phyloP scores from a whole-genome alignment of 2,113 vertebrate species.

The Notechis scutatus region DNA sequence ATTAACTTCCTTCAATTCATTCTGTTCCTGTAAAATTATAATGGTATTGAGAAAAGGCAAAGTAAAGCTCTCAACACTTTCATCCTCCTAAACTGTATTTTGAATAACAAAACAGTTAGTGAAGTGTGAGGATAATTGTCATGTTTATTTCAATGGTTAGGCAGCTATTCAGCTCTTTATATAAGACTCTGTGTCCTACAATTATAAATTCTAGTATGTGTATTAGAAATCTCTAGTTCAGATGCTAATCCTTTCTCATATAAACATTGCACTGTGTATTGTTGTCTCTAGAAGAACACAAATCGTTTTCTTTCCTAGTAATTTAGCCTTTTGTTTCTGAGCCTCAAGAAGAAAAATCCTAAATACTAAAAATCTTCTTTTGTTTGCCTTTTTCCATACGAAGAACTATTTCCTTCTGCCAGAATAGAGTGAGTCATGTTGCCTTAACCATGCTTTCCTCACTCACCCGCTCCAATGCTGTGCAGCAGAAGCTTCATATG shows the following conservation, averaged over 20 bases:
- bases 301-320: neutral
- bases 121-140: neutral
- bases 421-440: neutral
- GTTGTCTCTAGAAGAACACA: neutral
- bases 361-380: no score
- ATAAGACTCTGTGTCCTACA: neutral
- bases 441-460: neutral
- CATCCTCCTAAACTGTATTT: neutral
- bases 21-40: neutral
- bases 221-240: neutral
- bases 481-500: neutral
- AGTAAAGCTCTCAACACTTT: neutral
- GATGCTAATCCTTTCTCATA: neutral
- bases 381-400: neutral
- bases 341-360: neutral
- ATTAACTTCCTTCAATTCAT: neutral
- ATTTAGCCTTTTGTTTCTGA: neutral
- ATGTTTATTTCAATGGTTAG: neutral
- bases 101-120: neutral
- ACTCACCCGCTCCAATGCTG: neutral
- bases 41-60: neutral
- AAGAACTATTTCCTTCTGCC: neutral
- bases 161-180: neutral
- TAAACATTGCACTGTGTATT: neutral
- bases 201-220: neutral